phyloP scores from a whole-genome alignment of 2,797 vertebrate genomes.

The Sebastes ruberrimus region DNA sequence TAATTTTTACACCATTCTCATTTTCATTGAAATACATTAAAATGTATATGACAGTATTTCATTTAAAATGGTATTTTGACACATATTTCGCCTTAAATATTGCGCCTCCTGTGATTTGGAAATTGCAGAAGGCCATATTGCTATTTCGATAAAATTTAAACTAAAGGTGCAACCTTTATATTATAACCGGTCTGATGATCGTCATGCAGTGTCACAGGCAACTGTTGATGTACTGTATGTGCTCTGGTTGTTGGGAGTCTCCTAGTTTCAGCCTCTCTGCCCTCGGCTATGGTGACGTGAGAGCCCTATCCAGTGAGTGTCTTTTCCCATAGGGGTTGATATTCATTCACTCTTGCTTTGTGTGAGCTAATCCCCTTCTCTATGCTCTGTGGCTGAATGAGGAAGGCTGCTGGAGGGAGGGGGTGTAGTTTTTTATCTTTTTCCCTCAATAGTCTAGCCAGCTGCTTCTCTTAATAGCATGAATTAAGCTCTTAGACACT shows the following conservation, averaged over 20 bases:
- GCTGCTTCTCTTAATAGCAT: constrained; percentile 37
- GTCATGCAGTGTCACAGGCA: background rate
- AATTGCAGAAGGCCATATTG: too few species aligned
- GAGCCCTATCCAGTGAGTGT: constrained; percentile 31
- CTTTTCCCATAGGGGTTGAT: constrained; percentile 58
- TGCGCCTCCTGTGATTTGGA: too few species aligned
- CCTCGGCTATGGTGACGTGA: constrained; percentile 28
- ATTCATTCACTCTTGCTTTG: constrained; percentile 65
- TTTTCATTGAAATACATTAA: too few species aligned
- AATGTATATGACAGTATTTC: too few species aligned
- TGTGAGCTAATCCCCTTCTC: constrained; percentile 69
- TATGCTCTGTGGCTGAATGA: constrained; percentile 66
- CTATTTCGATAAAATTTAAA: too few species aligned
- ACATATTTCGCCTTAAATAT: too few species aligned
- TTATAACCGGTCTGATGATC: background rate
- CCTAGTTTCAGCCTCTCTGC: constrained; percentile 17
- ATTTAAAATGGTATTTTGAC: too few species aligned
- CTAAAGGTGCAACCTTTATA: background rate
- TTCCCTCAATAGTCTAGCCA: constrained; percentile 36
- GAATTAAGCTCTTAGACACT: constrained; percentile 26
- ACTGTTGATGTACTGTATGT: background rate
- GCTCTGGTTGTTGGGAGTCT: constrained; percentile 4
- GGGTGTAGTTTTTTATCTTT: background rate
- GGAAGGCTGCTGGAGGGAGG: constrained; percentile 34
- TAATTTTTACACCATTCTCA: too few species aligned